phyloP scores from a whole-genome alignment of 2,113 vertebrate species.

The Alces alces region DNA sequence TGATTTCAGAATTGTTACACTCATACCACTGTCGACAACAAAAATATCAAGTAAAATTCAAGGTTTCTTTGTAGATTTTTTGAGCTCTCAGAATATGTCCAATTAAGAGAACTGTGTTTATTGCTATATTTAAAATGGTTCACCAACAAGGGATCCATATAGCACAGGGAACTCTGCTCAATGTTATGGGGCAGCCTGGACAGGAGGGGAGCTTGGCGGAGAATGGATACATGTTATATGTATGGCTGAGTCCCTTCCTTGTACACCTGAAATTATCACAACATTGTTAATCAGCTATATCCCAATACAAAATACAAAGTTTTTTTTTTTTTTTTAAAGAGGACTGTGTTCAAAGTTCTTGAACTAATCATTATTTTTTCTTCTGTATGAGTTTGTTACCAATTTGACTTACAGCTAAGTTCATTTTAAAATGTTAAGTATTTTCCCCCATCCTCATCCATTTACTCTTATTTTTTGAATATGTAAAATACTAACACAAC shows the following conservation, averaged over 20 bases:
- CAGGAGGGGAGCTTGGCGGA: background rate
- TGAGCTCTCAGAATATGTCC: background rate
- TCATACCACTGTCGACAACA: background rate
- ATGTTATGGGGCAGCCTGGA: background rate
- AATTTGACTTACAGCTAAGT: background rate
- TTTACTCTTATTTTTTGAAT: background rate
- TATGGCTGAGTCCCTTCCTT: background rate
- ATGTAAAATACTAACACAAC: background rate
- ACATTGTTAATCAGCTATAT: background rate
- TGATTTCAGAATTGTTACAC: background rate
- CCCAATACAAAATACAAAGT: background rate
- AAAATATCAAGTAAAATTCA: background rate
- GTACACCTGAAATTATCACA: background rate
- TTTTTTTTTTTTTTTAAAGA: background rate
- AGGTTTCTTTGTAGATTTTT: background rate
- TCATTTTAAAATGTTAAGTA: background rate
- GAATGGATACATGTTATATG: too few species aligned
- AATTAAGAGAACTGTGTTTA: background rate
- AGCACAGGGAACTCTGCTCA: background rate
- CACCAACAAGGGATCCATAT: background rate
- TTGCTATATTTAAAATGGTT: background rate
- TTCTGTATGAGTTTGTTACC: background rate
- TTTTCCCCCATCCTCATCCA: background rate
- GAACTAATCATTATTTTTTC: background rate
- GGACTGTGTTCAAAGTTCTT: background rate